phyloP scores from a whole-genome alignment of 2,797 vertebrate species.

The Holocentrus rufus region DNA sequence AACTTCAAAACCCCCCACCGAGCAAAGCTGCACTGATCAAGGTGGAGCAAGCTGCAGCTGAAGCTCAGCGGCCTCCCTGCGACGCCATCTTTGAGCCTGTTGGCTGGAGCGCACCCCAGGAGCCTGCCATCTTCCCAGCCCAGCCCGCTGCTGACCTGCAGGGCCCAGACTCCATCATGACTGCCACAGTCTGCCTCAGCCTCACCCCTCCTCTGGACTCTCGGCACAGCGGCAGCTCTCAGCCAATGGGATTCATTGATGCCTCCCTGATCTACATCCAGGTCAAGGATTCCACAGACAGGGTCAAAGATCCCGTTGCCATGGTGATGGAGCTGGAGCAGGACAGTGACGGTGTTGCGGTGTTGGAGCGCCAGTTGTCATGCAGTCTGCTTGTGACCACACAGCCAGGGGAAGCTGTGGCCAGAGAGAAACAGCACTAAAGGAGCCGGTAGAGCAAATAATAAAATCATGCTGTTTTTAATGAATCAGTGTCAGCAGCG shows the following conservation, averaged over 20 bases:
- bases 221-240: conserved; percentile 35
- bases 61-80: not conserved
- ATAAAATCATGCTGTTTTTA: conserved; percentile 33
- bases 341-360: conserved; percentile 25
- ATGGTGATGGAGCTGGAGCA: conserved; percentile 53
- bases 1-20: not conserved
- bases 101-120: conserved; percentile 1
- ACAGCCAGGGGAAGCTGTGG: conserved; percentile 9
- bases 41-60: conserved; percentile 1
- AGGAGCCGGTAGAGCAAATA: conserved; percentile 31
- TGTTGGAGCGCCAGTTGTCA: conserved; percentile 15
- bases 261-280: conserved; percentile 66
- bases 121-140: conserved; percentile 8
- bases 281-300: conserved; percentile 62
- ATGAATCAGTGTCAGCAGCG: conserved; percentile 56
- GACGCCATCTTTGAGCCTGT: conserved; percentile 17
- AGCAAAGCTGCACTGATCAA: not conserved
- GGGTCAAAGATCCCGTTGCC: conserved; percentile 67
- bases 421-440: conserved; percentile 13
- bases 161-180: conserved; percentile 26
- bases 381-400: conserved; percentile 28
- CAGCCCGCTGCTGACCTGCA: conserved; percentile 21
- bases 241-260: conserved; percentile 41
- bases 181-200: not conserved
- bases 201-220: conserved; percentile 25